phyloP scores from a whole-genome alignment of 2,797 vertebrate species.

The Danio jaintianensis region DNA sequence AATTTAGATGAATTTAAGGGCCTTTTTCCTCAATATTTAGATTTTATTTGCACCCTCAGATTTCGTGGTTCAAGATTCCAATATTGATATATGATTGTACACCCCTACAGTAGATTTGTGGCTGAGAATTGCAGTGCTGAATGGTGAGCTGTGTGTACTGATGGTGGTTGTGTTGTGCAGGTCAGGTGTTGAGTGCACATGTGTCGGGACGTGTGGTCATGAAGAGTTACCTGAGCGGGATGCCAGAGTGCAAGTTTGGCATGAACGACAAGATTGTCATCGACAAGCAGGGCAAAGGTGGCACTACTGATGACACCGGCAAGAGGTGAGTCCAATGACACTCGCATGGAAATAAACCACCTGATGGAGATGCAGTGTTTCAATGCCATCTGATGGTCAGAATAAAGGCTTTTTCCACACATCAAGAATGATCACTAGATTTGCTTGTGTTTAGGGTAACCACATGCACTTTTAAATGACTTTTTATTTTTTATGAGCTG shows the following conservation, averaged over 20 bases:
- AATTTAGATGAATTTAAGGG: too few species aligned
- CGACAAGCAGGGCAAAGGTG: slow-evolving; percentile 91
- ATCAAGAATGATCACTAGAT: too few species aligned
- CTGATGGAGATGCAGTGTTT: too few species aligned
- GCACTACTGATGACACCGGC: slow-evolving; percentile 86
- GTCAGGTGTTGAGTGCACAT: slow-evolving; percentile 89
- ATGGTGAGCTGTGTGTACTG: not conserved
- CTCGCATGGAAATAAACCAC: not conserved
- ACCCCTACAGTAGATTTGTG: not conserved
- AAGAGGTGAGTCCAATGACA: slow-evolving; percentile 81
- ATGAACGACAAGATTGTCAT: slow-evolving; percentile 94
- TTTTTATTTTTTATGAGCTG: too few species aligned
- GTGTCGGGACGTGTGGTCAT: slow-evolving; percentile 90
- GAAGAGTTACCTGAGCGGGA: slow-evolving; percentile 91
- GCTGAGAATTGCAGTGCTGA: not conserved
- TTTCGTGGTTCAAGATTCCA: too few species aligned
- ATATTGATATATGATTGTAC: too few species aligned
- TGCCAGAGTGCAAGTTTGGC: slow-evolving; percentile 92
- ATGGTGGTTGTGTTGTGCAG: slow-evolving; percentile 64
- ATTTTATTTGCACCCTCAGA: too few species aligned
- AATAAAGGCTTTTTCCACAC: too few species aligned
- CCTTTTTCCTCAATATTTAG: too few species aligned
- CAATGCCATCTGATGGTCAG: too few species aligned
- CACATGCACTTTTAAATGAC: too few species aligned
- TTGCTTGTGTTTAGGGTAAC: too few species aligned